Evolutionary conservation across 2,888 invertebrate species (phyloP).

Genomic region (Blera fallax): DNA sequence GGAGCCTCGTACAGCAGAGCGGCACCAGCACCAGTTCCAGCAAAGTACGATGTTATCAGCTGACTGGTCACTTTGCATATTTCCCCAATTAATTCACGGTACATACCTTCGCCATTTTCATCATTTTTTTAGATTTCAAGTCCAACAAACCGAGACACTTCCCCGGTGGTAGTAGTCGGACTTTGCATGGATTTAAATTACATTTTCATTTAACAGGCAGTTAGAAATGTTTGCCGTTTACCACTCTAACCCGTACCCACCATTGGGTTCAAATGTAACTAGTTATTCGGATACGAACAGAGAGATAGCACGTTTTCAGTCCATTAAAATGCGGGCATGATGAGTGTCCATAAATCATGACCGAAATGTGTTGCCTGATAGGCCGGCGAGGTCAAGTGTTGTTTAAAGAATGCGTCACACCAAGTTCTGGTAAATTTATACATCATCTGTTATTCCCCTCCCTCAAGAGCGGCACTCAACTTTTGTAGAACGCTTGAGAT

Average conservation of each 20-base stretch:
- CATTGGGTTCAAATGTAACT: constrained; percentile 10
- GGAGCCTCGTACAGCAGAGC: background rate
- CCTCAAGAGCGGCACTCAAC: background rate
- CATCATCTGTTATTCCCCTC: background rate
- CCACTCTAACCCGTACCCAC: background rate
- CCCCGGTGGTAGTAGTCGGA: background rate
- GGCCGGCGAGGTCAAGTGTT: constrained; percentile 45
- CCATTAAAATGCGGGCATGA: constrained; percentile 32
- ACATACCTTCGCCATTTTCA: background rate
- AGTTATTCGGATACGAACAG: background rate
- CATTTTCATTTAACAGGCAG: background rate
- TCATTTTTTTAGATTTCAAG: background rate
- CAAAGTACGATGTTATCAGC: background rate
- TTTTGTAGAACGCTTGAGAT: constrained; percentile 8
- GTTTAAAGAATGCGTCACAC: constrained; percentile 12
- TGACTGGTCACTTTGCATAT: constrained; percentile 15
- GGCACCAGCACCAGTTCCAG: constrained; percentile 23
- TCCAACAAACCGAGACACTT: constrained; percentile 16
- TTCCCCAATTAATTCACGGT: background rate
- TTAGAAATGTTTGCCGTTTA: background rate
- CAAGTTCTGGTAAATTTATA: constrained; percentile 23
- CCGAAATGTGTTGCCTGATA: constrained; percentile 43
- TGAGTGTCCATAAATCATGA: constrained; percentile 47
- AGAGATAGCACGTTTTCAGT: constrained; percentile 18
- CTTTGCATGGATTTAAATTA: background rate